These are phyloP conservation scores for Arctocebus calabarensis DNA, from an alignment of 2,797 vertebrate species.

Conservation along the genomic window DNA sequence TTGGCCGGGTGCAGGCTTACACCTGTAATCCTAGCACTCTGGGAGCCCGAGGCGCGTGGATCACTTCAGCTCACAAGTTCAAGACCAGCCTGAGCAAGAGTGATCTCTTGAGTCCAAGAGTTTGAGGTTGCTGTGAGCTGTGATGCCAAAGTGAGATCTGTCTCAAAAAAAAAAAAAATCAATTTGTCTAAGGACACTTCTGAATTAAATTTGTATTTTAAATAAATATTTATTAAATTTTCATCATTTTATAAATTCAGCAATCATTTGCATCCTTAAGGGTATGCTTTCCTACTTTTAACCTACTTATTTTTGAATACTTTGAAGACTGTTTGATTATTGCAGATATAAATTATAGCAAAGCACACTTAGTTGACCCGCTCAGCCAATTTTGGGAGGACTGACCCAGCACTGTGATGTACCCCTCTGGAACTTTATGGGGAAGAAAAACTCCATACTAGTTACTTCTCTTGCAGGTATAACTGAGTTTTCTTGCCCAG, in stretches of 20 bases:
- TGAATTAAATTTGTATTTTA: slow-evolving; percentile 27
- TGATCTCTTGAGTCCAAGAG: no score
- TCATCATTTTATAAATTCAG: background rate
- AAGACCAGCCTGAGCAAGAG: no score
- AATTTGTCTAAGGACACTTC: background rate
- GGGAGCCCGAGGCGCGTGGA: no score
- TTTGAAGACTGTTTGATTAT: slow-evolving; percentile 11
- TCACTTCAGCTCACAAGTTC: no score
- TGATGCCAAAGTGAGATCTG: no score
- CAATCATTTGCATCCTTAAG: background rate
- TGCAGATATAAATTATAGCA: background rate
- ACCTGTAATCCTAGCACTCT: no score
- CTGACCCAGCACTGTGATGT: background rate
- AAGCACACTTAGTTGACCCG: background rate
- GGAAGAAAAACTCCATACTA: background rate
- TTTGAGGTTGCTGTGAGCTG: no score
- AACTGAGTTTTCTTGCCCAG: background rate
- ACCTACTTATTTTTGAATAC: background rate
- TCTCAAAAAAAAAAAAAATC: slow-evolving; percentile 15
- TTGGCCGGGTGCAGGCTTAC: background rate
- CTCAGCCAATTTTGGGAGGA: background rate
- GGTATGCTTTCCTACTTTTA: background rate
- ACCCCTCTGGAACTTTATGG: background rate
- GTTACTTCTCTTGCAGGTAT: background rate
- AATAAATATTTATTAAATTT: background rate